Percentiles rank a stretch among this genome's conserved stretches.
phyloP scores from a whole-genome alignment of 2,888 invertebrate species.

The Gibbula magus region DNA sequence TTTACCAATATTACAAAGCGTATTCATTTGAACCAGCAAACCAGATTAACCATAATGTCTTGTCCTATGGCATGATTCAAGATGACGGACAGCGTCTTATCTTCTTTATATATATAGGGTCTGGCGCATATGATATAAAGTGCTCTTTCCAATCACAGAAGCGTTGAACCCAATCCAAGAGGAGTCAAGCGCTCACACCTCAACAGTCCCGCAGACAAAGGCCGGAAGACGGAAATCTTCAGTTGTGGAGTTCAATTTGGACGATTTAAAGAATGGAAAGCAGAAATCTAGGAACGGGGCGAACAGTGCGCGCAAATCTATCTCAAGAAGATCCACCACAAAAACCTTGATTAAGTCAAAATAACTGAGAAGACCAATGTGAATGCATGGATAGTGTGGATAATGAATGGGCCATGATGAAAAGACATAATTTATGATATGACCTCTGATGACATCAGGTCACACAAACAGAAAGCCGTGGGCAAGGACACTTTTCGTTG shows the following conservation, averaged over 20 bases:
- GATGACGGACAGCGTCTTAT: no score
- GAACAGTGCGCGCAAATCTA: neutral
- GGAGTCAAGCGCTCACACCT: neutral
- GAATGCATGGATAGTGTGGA: no score
- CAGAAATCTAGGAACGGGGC: neutral
- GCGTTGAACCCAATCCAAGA: conserved; percentile 28
- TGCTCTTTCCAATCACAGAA: conserved; percentile 4
- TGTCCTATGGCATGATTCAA: no score
- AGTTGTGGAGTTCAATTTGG: neutral
- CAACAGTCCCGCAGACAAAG: neutral
- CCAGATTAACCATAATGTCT: no score
- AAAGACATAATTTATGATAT: no score
- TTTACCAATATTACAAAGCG: no score
- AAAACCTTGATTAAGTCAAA: neutral
- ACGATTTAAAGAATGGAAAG: neutral
- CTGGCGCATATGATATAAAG: neutral
- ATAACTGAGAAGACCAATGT: neutral
- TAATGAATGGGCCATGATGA: no score
- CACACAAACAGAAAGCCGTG: no score
- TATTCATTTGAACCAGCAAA: no score
- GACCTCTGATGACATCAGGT: no score
- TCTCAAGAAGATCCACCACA: neutral
- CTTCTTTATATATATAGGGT: no score
- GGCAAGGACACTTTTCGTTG: no score
- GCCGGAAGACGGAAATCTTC: neutral